These are phyloP conservation scores for Leucoma salicis DNA, from an alignment of 2,888 invertebrate species.

Conservation along the genomic window DNA sequence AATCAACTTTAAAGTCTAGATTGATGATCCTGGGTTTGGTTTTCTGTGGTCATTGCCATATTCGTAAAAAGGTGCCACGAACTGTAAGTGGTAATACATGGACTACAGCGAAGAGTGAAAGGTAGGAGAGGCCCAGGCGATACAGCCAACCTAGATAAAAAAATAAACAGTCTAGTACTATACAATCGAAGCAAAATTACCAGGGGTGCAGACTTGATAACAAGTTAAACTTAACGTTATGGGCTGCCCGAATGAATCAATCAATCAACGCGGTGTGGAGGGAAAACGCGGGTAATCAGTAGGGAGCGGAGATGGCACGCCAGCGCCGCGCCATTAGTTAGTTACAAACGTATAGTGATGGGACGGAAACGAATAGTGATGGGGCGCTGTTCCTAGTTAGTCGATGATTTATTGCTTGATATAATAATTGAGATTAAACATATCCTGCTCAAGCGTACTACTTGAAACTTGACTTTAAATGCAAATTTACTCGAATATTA, in stretches of 20 bases:
- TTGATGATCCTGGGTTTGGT: no score
- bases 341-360: conserved; percentile 11
- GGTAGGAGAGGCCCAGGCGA: no score
- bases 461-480: no score
- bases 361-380: conserved; percentile 13
- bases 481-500: no score
- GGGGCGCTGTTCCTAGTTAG: conserved; percentile 1
- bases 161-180: conserved; percentile 14
- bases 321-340: conserved; percentile 15
- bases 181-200: conserved; percentile 30
- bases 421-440: no score
- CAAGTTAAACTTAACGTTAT: conserved; percentile 60
- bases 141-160: no score
- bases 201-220: conserved; percentile 49
- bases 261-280: conserved; percentile 48
- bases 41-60: no score
- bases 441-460: no score
- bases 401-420: background rate
- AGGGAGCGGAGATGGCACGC: conserved; percentile 36
- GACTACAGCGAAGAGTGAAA: no score
- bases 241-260: conserved; percentile 54
- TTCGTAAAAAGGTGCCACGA: no score
- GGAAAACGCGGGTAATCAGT: conserved; percentile 50
- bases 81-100: no score
- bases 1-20: no score